These are phyloP conservation scores for Timema cristinae DNA, from an alignment of 2,888 invertebrate species.

Conservation along the genomic window DNA sequence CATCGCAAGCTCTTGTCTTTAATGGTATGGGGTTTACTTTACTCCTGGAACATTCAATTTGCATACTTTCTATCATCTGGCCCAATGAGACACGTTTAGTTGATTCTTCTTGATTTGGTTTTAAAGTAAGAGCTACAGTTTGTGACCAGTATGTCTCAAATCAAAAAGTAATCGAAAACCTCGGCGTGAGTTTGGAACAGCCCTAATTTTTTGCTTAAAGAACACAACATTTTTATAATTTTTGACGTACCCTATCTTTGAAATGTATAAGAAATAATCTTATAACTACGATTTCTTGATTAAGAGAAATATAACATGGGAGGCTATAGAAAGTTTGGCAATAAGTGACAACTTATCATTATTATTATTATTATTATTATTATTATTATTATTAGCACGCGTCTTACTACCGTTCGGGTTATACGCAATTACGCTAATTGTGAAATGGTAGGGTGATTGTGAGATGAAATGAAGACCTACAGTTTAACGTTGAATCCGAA, in stretches of 20 bases:
- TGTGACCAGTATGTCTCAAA: slow-evolving; percentile 34
- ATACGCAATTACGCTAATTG: too few relatives aligned
- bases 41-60: slow-evolving; percentile 35
- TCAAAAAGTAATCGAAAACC: slow-evolving; percentile 27
- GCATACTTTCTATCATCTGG: slow-evolving; percentile 32
- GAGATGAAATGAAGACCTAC: too few relatives aligned
- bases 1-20: slow-evolving; percentile 35
- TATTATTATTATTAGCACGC: too few relatives aligned
- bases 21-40: slow-evolving; percentile 34
- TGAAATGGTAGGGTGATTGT: too few relatives aligned
- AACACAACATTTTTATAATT: slow-evolving; percentile 31
- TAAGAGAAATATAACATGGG: slow-evolving; percentile 27
- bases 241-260: slow-evolving; percentile 34
- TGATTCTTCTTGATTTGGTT: slow-evolving; percentile 28
- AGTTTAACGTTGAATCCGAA: too few relatives aligned
- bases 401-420: too few relatives aligned
- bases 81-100: slow-evolving; percentile 23
- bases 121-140: slow-evolving; percentile 32
- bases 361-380: too few relatives aligned
- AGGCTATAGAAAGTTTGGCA: slow-evolving; percentile 19
- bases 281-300: slow-evolving; percentile 26
- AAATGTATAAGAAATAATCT: slow-evolving; percentile 34
- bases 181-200: slow-evolving; percentile 31
- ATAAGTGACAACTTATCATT: slow-evolving; percentile 21
- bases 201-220: slow-evolving; percentile 27